phyloP scores from a whole-genome alignment of 1,140 invertebrate species.

The Pteromalus puparum region DNA sequence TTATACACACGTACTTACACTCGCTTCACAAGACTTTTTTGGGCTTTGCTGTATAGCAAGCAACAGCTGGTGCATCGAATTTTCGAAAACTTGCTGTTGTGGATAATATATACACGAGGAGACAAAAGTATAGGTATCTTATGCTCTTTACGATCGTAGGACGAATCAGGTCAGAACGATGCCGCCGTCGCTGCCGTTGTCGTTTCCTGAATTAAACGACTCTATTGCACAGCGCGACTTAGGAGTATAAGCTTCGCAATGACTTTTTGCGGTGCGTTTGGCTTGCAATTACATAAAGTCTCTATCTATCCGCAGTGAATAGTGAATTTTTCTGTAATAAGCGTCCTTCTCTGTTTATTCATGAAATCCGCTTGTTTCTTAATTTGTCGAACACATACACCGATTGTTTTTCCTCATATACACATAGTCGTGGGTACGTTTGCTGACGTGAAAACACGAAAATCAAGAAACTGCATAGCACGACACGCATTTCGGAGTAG shows the following conservation, averaged over 20 bases:
- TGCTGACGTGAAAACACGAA: slow-evolving; percentile 35
- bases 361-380: neutral
- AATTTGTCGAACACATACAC: neutral
- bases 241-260: neutral
- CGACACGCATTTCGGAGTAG: slow-evolving; percentile 39
- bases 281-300: slow-evolving; percentile 8
- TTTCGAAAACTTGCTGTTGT: neutral
- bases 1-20: neutral
- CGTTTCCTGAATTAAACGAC: slow-evolving; percentile 28
- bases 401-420: neutral
- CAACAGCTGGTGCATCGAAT: neutral
- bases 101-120: neutral
- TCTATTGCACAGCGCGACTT: slow-evolving; percentile 9
- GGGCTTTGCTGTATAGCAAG: neutral
- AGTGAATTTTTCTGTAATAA: neutral
- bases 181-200: neutral
- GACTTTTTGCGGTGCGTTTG: neutral
- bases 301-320: neutral
- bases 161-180: slow-evolving; percentile 29
- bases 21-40: neutral
- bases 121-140: neutral
- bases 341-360: neutral
- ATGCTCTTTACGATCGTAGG: slow-evolving; percentile 17
- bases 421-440: too few species aligned
- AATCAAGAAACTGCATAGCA: slow-evolving; percentile 17